Conservation (phyloP, 2,888 invertebrate species). For the Meiosimyza decipiens region DNA sequence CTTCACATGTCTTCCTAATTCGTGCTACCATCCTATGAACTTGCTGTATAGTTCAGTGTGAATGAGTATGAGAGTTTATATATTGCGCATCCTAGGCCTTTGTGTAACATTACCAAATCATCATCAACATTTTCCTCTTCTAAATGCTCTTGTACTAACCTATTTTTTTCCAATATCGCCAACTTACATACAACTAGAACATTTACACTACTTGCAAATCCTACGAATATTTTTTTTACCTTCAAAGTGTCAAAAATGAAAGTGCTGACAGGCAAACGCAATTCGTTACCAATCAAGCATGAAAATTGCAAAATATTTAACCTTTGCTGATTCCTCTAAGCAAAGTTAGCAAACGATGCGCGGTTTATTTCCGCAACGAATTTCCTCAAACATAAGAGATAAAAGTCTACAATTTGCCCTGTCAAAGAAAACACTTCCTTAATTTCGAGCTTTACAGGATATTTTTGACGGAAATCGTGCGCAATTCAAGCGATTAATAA, state of each 20-base stretch:
- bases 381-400: background rate
- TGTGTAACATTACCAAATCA: background rate
- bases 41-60: no score
- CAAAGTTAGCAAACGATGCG: background rate
- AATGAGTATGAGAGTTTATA: no score
- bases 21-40: no score
- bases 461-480: constrained; percentile 18
- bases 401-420: background rate
- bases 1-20: no score
- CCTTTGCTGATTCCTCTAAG: background rate
- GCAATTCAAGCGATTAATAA: constrained; percentile 2
- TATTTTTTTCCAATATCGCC: background rate
- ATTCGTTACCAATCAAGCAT: constrained; percentile 5
- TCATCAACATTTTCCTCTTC: background rate
- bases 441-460: constrained; percentile 20
- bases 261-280: background rate
- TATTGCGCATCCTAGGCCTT: no score
- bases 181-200: no score
- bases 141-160: background rate
- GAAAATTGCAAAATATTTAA: background rate
- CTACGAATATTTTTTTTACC: no score
- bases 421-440: constrained; percentile 12
- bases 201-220: no score
- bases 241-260: no score
- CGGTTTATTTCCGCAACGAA: constrained; percentile 12